Percentiles rank a stretch among this genome's conserved stretches.
Evolutionary conservation across 2,888 invertebrate genomes (phyloP).

Genomic region (Campaea margaritaria): DNA sequence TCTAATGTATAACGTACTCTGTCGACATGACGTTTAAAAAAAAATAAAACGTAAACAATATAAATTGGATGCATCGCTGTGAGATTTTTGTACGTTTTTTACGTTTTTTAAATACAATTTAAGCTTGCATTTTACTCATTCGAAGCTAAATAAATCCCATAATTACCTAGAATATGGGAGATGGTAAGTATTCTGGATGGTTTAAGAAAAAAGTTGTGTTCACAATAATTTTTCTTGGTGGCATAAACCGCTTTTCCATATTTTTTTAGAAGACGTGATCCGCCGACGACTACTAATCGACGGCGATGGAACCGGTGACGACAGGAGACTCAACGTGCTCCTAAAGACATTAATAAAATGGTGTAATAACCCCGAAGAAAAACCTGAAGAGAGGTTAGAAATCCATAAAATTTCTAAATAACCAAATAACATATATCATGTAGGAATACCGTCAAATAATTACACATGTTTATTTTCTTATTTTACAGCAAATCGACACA

Average conservation of each 20-base stretch:
- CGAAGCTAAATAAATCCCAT: not conserved
- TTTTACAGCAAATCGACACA: constrained; percentile 87
- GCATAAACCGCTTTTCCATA: not conserved
- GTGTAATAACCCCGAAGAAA: constrained; percentile 88
- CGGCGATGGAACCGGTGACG: constrained; percentile 98
- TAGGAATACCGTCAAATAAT: too few species aligned
- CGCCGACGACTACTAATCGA: constrained; percentile 96
- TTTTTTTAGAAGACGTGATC: constrained; percentile 94
- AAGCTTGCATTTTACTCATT: not conserved
- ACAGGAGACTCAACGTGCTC: constrained; percentile 93
- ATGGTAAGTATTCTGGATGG: constrained; percentile 44
- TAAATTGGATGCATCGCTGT: not conserved
- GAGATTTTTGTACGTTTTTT: not conserved
- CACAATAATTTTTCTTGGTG: not conserved
- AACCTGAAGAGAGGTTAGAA: constrained; percentile 87
- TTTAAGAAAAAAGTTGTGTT: not conserved
- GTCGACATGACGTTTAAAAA: too few species aligned
- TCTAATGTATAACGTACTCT: too few species aligned
- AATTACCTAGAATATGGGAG: constrained; percentile 48
- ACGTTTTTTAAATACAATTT: not conserved
- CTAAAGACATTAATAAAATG: constrained; percentile 94
- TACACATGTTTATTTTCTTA: too few species aligned
- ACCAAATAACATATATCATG: too few species aligned
- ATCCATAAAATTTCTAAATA: constrained; percentile 3
- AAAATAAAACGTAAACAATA: not conserved